A percentile compares a stretch with the other conserved stretches of the same genome.
phyloP scores from a whole-genome alignment of 2,113 vertebrate genomes.

The Corythaixoides concolor region DNA sequence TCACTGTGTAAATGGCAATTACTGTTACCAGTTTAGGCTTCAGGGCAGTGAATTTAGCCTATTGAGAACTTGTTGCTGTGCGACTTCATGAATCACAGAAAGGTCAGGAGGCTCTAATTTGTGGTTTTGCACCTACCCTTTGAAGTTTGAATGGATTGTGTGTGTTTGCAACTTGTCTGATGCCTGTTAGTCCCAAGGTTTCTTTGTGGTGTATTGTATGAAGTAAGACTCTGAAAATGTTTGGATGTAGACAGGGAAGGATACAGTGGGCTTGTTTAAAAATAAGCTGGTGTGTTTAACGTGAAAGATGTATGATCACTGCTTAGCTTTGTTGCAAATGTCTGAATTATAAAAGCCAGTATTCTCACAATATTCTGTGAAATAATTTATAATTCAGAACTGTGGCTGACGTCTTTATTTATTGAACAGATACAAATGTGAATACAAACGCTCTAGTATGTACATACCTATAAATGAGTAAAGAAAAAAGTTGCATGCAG shows the following conservation, averaged over 20 bases:
- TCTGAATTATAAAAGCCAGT: not conserved
- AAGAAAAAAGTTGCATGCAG: not conserved
- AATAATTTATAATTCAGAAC: not conserved
- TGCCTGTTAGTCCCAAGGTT: not conserved
- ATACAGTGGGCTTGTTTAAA: constrained; percentile 21
- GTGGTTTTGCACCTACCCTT: constrained; percentile 54
- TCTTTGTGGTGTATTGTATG: not conserved
- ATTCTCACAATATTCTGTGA: not conserved
- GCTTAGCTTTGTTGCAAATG: not conserved
- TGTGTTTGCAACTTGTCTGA: constrained; percentile 8
- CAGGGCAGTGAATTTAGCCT: constrained; percentile 34
- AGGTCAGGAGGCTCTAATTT: constrained; percentile 33
- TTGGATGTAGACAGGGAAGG: constrained; percentile 7
- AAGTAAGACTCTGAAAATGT: not conserved
- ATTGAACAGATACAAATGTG: not conserved
- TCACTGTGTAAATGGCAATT: not conserved
- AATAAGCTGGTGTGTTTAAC: not conserved
- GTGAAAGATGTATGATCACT: not conserved
- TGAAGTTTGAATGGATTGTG: constrained; percentile 14
- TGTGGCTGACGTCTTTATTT: not conserved
- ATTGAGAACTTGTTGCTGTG: not conserved
- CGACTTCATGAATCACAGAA: constrained; percentile 22
- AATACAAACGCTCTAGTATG: not conserved
- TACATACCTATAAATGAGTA: accelerated
- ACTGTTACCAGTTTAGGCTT: not conserved